Evolutionary conservation across 2,888 invertebrate genomes (phyloP), one percentile per base, ranked within the genome.

Genomic region (Argyresthia albistria): DNA sequence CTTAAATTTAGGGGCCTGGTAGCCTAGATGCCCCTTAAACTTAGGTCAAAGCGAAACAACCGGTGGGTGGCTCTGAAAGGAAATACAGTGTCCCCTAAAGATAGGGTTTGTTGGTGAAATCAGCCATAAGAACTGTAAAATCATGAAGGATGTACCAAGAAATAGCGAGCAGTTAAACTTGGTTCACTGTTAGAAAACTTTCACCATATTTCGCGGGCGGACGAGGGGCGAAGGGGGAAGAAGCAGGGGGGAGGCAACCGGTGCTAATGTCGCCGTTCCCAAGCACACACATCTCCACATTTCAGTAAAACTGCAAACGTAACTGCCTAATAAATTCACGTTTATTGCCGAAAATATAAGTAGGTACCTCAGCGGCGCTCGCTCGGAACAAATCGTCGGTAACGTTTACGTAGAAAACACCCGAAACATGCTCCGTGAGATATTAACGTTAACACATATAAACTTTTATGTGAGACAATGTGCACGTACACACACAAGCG

Each of bases 291-390:
- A 80, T 80, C 76, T 79, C 76, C 76, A 73, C 80, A 74, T 80
- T 79, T 82, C 77, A 77, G 76, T 80, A 76, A 79, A 80, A 82
- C 81, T 80, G 83, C 76, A 80, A 79, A 84, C 79, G 74, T 81
- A 83, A 82, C 79, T 60, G 76, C 67, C 70, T 69, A 76, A 83
- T 86, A 86, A 83, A 84, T 84, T 83, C 71, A 80, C 75, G 76
- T 86, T 86, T 86, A 84, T 84, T 79, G 75, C 83, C 74, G 61
- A 72, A 77, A 82, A 78, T 80, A 73, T 76, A 79, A 68, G 74
- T 76, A 76, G 65, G 67, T 73, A 75, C 75, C 73, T 73, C 68
- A 66, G 70, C 69, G 66, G 71, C 69, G 75, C 74, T 74, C 74
- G 65, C 70, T 71, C 71, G 79, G 74, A 80, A 75, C 82, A 76